These are phyloP conservation scores for Taeniopygia guttata DNA, from an alignment of 2,797 vertebrate species.

Conservation along the genomic window DNA sequence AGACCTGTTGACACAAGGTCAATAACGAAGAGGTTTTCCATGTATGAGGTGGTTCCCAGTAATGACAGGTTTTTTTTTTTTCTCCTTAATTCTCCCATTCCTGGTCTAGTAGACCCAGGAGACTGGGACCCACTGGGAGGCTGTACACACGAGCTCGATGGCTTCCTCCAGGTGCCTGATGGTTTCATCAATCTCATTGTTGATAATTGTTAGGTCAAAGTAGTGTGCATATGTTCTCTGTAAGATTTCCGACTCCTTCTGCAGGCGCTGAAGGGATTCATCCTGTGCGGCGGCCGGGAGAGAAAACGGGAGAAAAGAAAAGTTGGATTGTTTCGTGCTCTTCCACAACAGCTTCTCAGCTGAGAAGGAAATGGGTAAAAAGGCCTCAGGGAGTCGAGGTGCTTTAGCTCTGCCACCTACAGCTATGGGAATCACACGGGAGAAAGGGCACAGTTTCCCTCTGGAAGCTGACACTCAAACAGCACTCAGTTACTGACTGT, in stretches of 20 bases:
- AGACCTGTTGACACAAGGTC: constrained; percentile 83
- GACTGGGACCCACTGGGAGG: constrained; percentile 95
- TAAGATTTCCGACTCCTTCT: constrained; percentile 97
- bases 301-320: constrained; percentile 43
- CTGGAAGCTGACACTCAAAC: background rate
- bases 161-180: constrained; percentile 97
- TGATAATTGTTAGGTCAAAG: constrained; percentile 99
- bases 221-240: constrained; percentile 98
- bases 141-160: constrained; percentile 93
- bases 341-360: background rate
- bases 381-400: background rate
- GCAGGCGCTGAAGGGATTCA: constrained; percentile 96
- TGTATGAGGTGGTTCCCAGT: constrained; percentile 79
- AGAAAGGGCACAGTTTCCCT: background rate
- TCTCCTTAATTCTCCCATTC: constrained; percentile 58
- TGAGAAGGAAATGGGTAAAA: background rate
- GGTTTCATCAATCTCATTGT: constrained; percentile 99
- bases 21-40: constrained; percentile 81
- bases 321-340: background rate
- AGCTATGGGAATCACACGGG: background rate
- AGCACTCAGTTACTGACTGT: background rate
- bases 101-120: constrained; percentile 95
- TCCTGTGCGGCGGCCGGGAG: constrained; percentile 75
- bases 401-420: background rate
- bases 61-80: constrained; percentile 66